Evolutionary conservation across 2,888 invertebrate species (phyloP), one percentile per base, ranked within the genome.

Genomic region (Hypomecis punctinalis): DNA sequence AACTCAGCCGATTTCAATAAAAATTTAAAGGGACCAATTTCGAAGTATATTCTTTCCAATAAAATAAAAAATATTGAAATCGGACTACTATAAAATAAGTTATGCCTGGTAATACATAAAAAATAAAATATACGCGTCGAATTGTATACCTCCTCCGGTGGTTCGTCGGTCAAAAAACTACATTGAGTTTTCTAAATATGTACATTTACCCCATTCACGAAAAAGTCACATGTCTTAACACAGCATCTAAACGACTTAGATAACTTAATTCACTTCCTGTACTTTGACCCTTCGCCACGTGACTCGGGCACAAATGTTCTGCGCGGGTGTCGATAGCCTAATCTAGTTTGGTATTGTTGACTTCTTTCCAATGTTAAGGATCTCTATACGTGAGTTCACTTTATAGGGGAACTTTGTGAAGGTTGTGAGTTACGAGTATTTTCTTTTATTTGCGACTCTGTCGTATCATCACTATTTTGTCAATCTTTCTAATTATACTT

Each of bases 331-430:
- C 72, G 75, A 76, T 76, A 70, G 73, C 76, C 75, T 76, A 74
- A 78, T 78, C 76, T 71, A 78, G 71, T 76, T 76, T 71, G 56
- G 72, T 66, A 76, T 78, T 78, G 77, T 73, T 76, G 77, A 76
- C 70, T 75, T 63, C 60, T 68, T 62, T 49, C 58, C 63, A 54
- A 60, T 62, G 72, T 72, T 73, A 73, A 69, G 69, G 71, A 72
- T 68, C 69, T 63, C 67, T 23, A 67, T 59, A 67, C 72, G 72
- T 73, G 71, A 71, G 62, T 61, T 67, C 61, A 67, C 70, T 70
- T 63, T 66, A 56, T 60, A 23, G 51, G 51, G 67, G 59, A 43
- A 47, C 56, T 67, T 67, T 56, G 47, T 33, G 13, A 37, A 51
- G 40, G 8, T 40, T 10, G 40, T 40, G 8, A 40, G 10, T 8